phyloP scores from a whole-genome alignment of 2,888 invertebrate genomes.

The Melanchra persicariae region DNA sequence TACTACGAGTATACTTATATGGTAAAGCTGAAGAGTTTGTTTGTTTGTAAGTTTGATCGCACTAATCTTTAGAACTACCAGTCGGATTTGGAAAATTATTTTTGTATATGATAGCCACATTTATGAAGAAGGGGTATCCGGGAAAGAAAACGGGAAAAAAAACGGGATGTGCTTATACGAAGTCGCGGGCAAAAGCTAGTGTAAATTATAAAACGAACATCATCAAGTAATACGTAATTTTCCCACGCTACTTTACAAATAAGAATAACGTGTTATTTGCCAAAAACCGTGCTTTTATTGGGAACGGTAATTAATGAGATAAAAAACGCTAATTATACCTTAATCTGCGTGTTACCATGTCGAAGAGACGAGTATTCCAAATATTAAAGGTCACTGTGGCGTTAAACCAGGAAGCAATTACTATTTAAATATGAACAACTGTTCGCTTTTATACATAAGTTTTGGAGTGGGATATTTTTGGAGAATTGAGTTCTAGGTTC shows the following conservation, averaged over 20 bases:
- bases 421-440: constrained; percentile 1
- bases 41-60: no score
- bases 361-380: not conserved
- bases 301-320: constrained; percentile 17
- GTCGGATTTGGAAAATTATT: no score
- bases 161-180: no score
- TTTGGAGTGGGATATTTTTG: no score
- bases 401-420: constrained; percentile 12
- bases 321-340: not conserved
- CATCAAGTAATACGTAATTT: not conserved
- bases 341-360: constrained; percentile 5
- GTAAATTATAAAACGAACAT: not conserved
- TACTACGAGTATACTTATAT: no score
- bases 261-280: constrained; percentile 40
- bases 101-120: no score
- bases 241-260: constrained; percentile 37
- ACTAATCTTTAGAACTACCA: no score
- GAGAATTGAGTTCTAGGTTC: no score
- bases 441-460: not conserved
- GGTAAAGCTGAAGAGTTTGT: no score
- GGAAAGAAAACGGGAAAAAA: no score
- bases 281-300: constrained; percentile 24
- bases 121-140: no score
- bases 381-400: constrained; percentile 20
- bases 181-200: no score